Evolutionary conservation across 2,113 vertebrate species (phyloP).

Genomic region (Dipodomys spectabilis): DNA sequence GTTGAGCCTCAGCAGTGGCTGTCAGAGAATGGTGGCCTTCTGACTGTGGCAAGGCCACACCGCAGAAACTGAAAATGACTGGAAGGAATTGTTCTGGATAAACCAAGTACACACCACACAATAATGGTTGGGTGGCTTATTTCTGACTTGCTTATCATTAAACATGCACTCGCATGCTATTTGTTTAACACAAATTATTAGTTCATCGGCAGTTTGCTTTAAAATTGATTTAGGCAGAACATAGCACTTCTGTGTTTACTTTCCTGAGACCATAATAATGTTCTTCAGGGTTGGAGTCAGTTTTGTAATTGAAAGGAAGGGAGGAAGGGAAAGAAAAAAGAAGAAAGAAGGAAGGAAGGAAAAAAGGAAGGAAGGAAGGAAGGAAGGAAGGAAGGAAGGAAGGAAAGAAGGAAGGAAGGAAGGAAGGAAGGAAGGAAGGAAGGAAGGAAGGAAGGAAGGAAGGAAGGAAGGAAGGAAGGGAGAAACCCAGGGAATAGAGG

Average conservation of each 20-base stretch:
- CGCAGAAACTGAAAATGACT: conserved; percentile 66
- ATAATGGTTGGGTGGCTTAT: conserved; percentile 74
- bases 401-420: no score
- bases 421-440: no score
- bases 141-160: conserved; percentile 75
- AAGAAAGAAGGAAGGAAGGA: no score
- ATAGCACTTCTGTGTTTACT: background rate
- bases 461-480: no score
- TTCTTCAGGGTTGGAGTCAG: background rate
- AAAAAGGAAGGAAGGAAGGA: background rate
- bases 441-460: no score
- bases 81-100: conserved; percentile 54
- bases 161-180: background rate
- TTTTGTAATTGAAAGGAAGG: background rate
- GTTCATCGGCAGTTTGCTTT: background rate
- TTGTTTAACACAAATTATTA: conserved; percentile 23
- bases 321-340: background rate
- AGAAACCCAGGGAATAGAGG: background rate
- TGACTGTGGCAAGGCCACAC: conserved; percentile 78
- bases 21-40: conserved; percentile 67
- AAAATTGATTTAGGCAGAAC: background rate
- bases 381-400: no score
- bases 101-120: background rate
- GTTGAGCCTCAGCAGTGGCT: conserved; percentile 62
- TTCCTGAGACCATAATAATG: background rate